A percentile compares a stretch with the other conserved stretches of the same genome.
phyloP scores from a whole-genome alignment of 2,113 vertebrate species.

The Ameiurus melas region DNA sequence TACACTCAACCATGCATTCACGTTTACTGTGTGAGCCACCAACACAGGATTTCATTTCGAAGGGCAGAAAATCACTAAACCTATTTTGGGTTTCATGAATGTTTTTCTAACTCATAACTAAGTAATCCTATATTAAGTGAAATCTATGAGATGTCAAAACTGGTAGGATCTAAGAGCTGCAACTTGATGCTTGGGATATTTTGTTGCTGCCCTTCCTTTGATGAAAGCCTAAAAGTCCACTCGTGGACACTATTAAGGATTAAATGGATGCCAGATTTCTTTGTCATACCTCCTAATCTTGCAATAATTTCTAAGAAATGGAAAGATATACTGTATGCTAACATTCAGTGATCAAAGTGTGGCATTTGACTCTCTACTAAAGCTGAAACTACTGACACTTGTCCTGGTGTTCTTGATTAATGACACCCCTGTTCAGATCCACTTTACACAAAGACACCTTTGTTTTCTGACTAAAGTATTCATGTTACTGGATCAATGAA shows the following conservation, averaged over 20 bases:
- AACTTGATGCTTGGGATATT: conserved; percentile 17
- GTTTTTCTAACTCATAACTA: background rate
- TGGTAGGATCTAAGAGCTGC: conserved; percentile 22
- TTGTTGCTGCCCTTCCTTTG: conserved; percentile 1
- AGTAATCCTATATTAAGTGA: conserved; percentile 47
- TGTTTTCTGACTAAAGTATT: conserved; percentile 9
- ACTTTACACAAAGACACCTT: conserved; percentile 27
- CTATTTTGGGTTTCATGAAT: conserved; percentile 27
- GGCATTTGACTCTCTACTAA: conserved; percentile 6
- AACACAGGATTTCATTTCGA: background rate
- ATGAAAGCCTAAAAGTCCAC: background rate
- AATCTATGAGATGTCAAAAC: conserved; percentile 16
- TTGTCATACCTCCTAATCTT: conserved; percentile 13
- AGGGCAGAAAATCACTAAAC: background rate
- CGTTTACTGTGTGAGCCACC: conserved; percentile 2
- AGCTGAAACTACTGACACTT: conserved; percentile 31
- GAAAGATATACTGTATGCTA: conserved; percentile 4
- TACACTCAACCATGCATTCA: background rate
- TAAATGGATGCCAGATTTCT: conserved; percentile 27
- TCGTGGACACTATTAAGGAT: background rate
- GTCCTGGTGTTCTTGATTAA: conserved; percentile 33
- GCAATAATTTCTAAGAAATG: conserved; percentile 22
- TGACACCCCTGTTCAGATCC: conserved; percentile 33
- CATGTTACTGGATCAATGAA: conserved; percentile 28
- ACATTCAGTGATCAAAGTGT: conserved; percentile 37